Conservation (phyloP, 1,140 invertebrate species). For the Drosophila pallidifrons region DNA sequence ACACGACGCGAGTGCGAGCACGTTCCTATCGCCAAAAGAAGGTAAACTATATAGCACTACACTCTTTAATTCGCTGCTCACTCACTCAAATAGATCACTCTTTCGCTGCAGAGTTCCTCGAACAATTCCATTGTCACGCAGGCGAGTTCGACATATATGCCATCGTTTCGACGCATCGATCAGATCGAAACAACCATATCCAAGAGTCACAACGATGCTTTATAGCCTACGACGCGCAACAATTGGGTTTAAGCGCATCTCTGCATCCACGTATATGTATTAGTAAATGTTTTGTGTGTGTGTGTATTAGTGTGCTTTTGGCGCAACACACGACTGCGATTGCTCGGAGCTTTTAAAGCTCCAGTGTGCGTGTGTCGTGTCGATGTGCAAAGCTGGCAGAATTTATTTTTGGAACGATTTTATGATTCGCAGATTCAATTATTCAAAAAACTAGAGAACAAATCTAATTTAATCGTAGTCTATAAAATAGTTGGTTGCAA, state of each 20-base stretch:
- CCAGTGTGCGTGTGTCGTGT: not conserved
- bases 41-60: constrained; percentile 42
- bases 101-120: constrained; percentile 72
- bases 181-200: constrained; percentile 81
- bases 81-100: constrained; percentile 25
- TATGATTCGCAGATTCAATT: constrained; percentile 28
- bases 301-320: constrained; percentile 13
- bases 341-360: constrained; percentile 13
- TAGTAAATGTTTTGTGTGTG: constrained; percentile 4
- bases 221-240: constrained; percentile 76
- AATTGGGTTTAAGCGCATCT: constrained; percentile 70
- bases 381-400: constrained; percentile 45
- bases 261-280: constrained; percentile 4
- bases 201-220: constrained; percentile 83
- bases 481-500: constrained; percentile 14
- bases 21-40: constrained; percentile 84
- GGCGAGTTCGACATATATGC: constrained; percentile 76
- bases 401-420: constrained; percentile 77
- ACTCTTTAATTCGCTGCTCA: not conserved
- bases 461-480: constrained; percentile 18
- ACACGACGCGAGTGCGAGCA: constrained; percentile 85
- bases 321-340: not conserved
- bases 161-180: constrained; percentile 81
- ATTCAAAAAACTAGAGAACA: constrained; percentile 6
- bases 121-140: constrained; percentile 84